Evolutionary conservation across 2,888 invertebrate genomes (phyloP).

Genomic region (Augochlorella aurata): DNA sequence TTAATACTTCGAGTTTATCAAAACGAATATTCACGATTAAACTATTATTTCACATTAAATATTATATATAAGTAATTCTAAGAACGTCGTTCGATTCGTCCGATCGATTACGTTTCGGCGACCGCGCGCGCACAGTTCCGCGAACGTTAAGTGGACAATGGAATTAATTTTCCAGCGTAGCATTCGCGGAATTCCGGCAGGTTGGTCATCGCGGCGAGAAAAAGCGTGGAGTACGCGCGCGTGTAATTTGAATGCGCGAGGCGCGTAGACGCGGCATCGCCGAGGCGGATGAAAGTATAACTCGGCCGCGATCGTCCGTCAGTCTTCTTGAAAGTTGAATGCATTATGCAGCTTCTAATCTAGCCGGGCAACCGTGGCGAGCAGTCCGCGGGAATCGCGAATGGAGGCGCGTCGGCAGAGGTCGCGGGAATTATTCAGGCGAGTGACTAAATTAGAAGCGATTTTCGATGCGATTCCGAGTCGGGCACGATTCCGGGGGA

Average conservation of each 20-base stretch:
- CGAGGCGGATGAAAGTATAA: slow-evolving; percentile 33
- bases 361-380: neutral
- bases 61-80: too few species aligned
- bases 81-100: too few species aligned
- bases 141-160: neutral
- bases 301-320: slow-evolving; percentile 7
- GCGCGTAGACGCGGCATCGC: neutral
- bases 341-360: slow-evolving; percentile 17
- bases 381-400: neutral
- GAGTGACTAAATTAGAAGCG: neutral
- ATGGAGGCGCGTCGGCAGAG: neutral
- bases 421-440: neutral
- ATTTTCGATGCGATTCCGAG: neutral
- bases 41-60: too few species aligned
- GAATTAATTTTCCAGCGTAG: neutral
- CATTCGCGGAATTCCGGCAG: neutral
- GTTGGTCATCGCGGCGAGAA: neutral
- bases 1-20: too few species aligned
- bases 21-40: too few species aligned
- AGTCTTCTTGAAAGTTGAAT: slow-evolving; percentile 13
- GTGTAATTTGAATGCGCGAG: slow-evolving; percentile 42
- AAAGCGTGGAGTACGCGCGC: slow-evolving; percentile 20
- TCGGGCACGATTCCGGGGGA: neutral
- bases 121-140: neutral
- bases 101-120: neutral